Evolutionary conservation across 1,140 invertebrate genomes (phyloP), one percentile per base, ranked within the genome.

Genomic region (Hestina assimilis): DNA sequence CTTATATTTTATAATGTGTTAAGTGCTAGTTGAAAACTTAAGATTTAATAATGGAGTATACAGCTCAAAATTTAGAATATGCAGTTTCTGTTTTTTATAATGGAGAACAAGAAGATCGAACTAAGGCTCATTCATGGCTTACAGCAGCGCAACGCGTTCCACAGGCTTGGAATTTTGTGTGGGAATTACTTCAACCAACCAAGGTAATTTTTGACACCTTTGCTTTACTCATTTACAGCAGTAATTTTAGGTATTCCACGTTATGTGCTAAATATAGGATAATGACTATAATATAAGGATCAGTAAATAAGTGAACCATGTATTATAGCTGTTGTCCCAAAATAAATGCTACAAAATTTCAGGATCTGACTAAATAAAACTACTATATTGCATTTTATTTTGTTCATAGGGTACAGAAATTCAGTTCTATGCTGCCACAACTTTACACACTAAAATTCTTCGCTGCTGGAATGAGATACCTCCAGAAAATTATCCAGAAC

Each of bases 401-500:
- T 40, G 0, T 63, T 91, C 45, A 28, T 76, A 97, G 96, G 89
- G 92, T 33, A 91, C 92, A 47, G 96, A 97, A 89, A 93, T 96
- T 3, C 96, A 97, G 83, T 98, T 96, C 89, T 98, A 96, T 92
- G 97, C 94, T 51, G 96, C 96, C 4, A 96, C 93, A 42, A 96
- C 95, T 40, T 83, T 98, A 28, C 94, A 98, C 70, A 91, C 92
- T 0, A 98, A 98, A 88, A 92, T 98, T 26, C 92, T 95, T 59
- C 94, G 95, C 78, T 93, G 93, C 73, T 98, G 95, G 95, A 89
- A 92, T 71, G 95, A 97, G 90, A 90, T 98, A 21, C 95, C 96
- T 17, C 77, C 89, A 41, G 92, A 93, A 43, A 93, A 95, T 63
- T 94, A 95, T 81, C 90, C 92, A 62, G 90, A 90, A 64, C 84